phyloP scores from a whole-genome alignment of 2,797 vertebrate species.

The Melanotaenia parkinsoni region DNA sequence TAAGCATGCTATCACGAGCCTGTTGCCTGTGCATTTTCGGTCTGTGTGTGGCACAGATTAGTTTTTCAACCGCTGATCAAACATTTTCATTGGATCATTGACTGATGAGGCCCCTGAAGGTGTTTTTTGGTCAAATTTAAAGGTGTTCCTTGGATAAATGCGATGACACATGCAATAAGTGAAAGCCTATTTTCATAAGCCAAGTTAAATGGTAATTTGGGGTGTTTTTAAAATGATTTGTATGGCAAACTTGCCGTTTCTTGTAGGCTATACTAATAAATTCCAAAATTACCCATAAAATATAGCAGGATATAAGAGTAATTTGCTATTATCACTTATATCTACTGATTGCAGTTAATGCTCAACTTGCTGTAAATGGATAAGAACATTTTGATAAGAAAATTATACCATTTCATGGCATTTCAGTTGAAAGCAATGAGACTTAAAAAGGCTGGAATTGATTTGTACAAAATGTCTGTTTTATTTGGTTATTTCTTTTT shows the following conservation, averaged over 20 bases:
- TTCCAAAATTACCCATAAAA: background rate
- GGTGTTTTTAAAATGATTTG: background rate
- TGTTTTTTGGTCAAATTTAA: slow-evolving; percentile 12
- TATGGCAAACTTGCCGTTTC: background rate
- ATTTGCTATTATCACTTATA: background rate
- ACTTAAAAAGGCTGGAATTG: slow-evolving; percentile 23
- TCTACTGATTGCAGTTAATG: slow-evolving; percentile 7
- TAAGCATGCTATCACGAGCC: slow-evolving; percentile 7
- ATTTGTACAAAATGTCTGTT: slow-evolving; percentile 9
- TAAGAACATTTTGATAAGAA: background rate
- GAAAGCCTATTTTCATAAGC: background rate
- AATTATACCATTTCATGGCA: background rate
- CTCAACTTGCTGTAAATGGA: slow-evolving; percentile 7
- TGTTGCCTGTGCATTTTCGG: background rate
- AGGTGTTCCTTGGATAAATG: background rate
- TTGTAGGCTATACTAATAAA: background rate
- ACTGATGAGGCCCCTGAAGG: slow-evolving; percentile 6
- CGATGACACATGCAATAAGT: background rate
- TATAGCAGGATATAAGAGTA: background rate
- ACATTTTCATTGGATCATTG: slow-evolving; percentile 16
- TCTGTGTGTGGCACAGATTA: background rate
- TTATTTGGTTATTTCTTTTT: background rate
- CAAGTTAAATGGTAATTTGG: background rate
- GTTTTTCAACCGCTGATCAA: slow-evolving; percentile 24
- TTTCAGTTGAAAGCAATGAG: background rate